phyloP scores from a whole-genome alignment of 2,888 invertebrate genomes.

The Athetis lepigone region DNA sequence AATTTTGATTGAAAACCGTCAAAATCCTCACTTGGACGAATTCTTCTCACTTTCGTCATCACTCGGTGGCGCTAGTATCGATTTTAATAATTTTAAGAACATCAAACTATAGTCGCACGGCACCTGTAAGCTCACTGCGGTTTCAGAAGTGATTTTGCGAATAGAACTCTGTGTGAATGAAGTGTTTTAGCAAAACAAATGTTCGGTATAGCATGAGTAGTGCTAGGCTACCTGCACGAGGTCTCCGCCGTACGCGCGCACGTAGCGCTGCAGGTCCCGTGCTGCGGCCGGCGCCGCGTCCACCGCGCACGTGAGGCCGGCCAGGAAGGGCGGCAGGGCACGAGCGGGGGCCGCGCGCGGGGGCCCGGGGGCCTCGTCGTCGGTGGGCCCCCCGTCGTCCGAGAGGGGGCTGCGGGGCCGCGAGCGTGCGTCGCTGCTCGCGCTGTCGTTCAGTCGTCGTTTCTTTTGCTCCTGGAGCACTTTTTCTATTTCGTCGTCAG shows the following conservation, averaged over 20 bases:
- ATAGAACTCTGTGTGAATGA: no score
- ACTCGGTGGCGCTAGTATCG: no score
- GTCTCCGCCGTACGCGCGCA: slow-evolving; percentile 92
- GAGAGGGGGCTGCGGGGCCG: slow-evolving; percentile 9
- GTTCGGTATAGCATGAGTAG: no score
- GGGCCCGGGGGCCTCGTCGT: slow-evolving; percentile 21
- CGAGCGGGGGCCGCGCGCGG: neutral
- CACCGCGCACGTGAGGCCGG: slow-evolving; percentile 85
- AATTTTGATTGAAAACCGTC: no score
- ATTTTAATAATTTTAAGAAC: no score
- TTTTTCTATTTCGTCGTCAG: slow-evolving; percentile 92
- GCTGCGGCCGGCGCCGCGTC: slow-evolving; percentile 61
- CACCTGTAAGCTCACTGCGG: no score
- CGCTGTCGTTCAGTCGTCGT: slow-evolving; percentile 32
- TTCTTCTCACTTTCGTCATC: no score
- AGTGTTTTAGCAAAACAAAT: no score
- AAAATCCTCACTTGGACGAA: no score
- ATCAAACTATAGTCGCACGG: no score
- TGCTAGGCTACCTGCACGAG: slow-evolving; percentile 71
- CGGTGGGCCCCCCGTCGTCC: slow-evolving; percentile 52
- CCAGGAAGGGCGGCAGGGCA: slow-evolving; percentile 85
- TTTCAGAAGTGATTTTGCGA: no score
- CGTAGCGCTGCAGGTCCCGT: slow-evolving; percentile 82
- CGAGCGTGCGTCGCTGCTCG: neutral
- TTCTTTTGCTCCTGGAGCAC: slow-evolving; percentile 74